phyloP scores from a whole-genome alignment of 2,113 vertebrate genomes.

The Lophotis ruficrista region DNA sequence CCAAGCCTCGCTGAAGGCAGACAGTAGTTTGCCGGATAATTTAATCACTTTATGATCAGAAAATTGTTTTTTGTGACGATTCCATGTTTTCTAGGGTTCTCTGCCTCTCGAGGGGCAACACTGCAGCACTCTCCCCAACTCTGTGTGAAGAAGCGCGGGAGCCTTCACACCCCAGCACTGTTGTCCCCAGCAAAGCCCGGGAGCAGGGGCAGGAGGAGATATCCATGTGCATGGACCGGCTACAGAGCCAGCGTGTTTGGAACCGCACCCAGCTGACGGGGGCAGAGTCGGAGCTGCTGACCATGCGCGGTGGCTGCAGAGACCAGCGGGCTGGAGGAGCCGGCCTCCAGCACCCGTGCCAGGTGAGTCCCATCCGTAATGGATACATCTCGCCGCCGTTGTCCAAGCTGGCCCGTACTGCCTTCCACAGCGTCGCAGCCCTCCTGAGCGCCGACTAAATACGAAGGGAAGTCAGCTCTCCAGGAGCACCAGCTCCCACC shows the following conservation, averaged over 20 bases:
- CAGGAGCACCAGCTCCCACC: neutral
- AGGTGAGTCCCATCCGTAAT: neutral
- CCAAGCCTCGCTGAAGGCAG: neutral
- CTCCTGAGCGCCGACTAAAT: neutral
- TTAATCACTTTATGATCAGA: neutral
- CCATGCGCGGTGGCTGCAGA: neutral
- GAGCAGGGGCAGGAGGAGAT: neutral
- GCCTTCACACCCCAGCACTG: neutral
- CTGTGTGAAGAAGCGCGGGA: neutral
- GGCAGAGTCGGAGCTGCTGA: neutral
- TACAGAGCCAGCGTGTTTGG: neutral
- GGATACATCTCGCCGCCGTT: rapidly evolving
- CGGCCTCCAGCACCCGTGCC: neutral
- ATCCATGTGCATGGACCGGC: rapidly evolving
- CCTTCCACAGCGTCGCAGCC: neutral
- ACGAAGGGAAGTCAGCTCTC: neutral
- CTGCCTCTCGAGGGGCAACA: neutral
- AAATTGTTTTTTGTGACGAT: neutral
- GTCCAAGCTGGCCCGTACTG: neutral
- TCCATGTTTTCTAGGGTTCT: neutral
- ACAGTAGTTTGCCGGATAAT: neutral
- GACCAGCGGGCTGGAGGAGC: neutral
- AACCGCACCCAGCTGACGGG: rapidly evolving
- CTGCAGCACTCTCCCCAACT: neutral
- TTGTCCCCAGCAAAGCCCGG: rapidly evolving